Percentiles rank a stretch among this genome's conserved stretches.
Conservation (phyloP, 2,113 vertebrate species). For the Oreochromis tanganicae region DNA sequence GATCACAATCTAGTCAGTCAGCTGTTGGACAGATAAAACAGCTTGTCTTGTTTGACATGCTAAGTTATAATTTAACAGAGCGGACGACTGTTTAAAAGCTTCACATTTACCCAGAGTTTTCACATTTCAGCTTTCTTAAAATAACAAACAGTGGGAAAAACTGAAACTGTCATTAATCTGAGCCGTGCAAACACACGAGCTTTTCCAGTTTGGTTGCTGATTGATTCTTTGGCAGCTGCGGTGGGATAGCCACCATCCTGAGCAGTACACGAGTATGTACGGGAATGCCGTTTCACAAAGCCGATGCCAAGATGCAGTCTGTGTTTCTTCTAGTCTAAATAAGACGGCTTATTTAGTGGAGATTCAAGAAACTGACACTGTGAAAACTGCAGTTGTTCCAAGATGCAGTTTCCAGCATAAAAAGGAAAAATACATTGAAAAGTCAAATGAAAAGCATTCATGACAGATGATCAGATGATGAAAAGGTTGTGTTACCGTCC, state of each 20-base stretch:
- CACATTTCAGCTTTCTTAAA: background rate
- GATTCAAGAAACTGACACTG: background rate
- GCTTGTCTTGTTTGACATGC: background rate
- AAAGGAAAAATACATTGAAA: background rate
- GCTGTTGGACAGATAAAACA: background rate
- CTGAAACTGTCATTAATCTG: background rate
- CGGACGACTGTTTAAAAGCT: background rate
- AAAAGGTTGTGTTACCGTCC: background rate
- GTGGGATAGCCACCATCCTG: background rate
- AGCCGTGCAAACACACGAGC: background rate
- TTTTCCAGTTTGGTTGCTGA: background rate
- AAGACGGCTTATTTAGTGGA: background rate
- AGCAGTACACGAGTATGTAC: background rate
- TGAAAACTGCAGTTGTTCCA: background rate
- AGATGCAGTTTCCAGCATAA: background rate
- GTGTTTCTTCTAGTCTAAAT: background rate
- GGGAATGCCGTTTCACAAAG: background rate
- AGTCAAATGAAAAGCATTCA: background rate
- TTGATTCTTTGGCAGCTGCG: background rate
- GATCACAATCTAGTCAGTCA: background rate
- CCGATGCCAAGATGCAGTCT: too few relatives aligned
- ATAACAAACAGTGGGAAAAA: background rate
- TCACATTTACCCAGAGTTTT: too few relatives aligned
- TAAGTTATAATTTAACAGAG: background rate
- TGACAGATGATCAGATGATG: background rate